phyloP scores from a whole-genome alignment of 2,797 vertebrate species.

The Amphiprion clarkii region DNA sequence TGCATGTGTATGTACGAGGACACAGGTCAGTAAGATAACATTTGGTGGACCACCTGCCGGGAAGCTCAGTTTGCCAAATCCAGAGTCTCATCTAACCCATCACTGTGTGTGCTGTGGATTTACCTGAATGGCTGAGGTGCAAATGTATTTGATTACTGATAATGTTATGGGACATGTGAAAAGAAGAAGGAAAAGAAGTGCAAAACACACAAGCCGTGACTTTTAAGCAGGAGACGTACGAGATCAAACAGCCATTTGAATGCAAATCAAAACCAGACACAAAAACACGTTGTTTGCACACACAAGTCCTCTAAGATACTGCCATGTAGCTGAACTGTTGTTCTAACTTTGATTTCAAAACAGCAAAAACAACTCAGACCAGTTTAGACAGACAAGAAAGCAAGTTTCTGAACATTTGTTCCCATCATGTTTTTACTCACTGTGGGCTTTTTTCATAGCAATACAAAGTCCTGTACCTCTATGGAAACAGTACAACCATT shows the following conservation, averaged over 20 bases:
- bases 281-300: slow-evolving; percentile 1
- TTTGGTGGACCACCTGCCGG: slow-evolving; percentile 81
- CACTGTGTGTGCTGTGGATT: slow-evolving; percentile 30
- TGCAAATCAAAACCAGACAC: slow-evolving; percentile 10
- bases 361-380: not conserved
- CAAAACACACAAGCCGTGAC: slow-evolving; percentile 28
- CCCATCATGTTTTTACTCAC: too few species aligned
- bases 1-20: slow-evolving; percentile 47
- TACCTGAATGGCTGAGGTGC: slow-evolving; percentile 59
- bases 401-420: too few species aligned
- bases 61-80: slow-evolving; percentile 75
- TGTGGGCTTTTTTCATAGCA: too few species aligned
- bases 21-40: slow-evolving; percentile 83
- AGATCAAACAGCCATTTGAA: slow-evolving; percentile 7
- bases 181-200: slow-evolving; percentile 5
- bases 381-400: not conserved
- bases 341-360: not conserved
- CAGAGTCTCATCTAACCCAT: slow-evolving; percentile 71
- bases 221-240: slow-evolving; percentile 14
- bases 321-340: not conserved
- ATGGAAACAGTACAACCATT: too few species aligned
- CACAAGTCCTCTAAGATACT: not conserved
- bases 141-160: slow-evolving; percentile 80
- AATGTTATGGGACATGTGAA: slow-evolving; percentile 33
- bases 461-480: too few species aligned